Evolutionary conservation across 1,140 invertebrate species (phyloP).

Genomic region (Cecropterus lyciades): DNA sequence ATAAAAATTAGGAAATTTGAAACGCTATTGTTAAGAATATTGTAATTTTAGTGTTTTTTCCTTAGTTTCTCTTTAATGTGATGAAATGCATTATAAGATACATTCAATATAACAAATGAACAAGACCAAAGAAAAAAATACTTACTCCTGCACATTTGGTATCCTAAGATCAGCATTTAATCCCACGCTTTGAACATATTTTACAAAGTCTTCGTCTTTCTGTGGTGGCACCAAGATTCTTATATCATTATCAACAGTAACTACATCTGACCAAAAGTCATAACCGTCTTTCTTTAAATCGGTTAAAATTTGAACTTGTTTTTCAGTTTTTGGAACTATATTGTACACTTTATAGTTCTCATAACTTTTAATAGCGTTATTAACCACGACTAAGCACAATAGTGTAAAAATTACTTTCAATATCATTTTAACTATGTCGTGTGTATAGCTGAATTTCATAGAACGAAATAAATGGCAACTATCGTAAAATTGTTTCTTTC

Average conservation of each 20-base stretch:
- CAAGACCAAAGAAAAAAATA: no score
- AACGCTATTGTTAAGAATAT: no score
- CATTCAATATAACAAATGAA: no score
- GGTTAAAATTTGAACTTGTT: conserved; percentile 54
- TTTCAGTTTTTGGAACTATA: conserved; percentile 62
- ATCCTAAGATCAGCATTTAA: conserved; percentile 48
- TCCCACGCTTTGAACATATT: conserved; percentile 45
- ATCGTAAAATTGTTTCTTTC: neutral
- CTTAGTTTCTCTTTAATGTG: no score
- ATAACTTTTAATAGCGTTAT: conserved; percentile 60
- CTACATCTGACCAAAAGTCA: conserved; percentile 60
- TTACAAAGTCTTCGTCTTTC: conserved; percentile 47
- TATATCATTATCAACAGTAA: conserved; percentile 45
- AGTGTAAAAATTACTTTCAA: conserved; percentile 10
- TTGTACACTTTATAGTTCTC: conserved; percentile 83
- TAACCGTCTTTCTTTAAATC: conserved; percentile 53
- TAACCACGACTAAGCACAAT: conserved; percentile 8
- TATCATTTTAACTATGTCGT: neutral
- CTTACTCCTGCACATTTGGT: conserved; percentile 74
- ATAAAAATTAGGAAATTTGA: no score
- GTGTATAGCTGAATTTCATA: neutral
- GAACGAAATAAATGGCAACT: neutral
- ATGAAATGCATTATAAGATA: no score
- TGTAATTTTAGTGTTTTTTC: no score
- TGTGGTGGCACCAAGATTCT: conserved; percentile 61